Evolutionary conservation across 2,113 vertebrate species (phyloP).

Genomic region (Chunga burmeisteri): DNA sequence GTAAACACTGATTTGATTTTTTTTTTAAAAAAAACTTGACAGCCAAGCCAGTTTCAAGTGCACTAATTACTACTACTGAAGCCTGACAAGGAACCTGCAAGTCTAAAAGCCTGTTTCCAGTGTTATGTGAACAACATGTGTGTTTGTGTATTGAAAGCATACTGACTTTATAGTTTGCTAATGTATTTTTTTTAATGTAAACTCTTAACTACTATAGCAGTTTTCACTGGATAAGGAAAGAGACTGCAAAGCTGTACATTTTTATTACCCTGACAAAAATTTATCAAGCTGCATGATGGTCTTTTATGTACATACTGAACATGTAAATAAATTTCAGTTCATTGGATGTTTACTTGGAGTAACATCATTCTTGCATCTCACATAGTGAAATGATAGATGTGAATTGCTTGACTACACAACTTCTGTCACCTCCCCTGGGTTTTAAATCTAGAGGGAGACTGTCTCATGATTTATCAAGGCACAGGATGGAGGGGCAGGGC

Average conservation of each 20-base stretch:
- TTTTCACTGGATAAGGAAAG: conserved; percentile 2
- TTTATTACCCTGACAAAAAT: conserved; percentile 7
- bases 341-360: neutral
- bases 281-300: conserved; percentile 47
- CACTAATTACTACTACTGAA: conserved; percentile 20
- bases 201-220: neutral
- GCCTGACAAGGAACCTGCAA: conserved; percentile 9
- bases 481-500: fast-evolving
- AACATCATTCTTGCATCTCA: neutral
- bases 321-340: conserved; percentile 72
- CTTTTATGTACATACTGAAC: conserved; percentile 55
- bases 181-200: conserved; percentile 32
- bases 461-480: fast-evolving
- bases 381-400: fast-evolving
- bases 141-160: neutral
- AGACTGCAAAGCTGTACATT: conserved; percentile 13
- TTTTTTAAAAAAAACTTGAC: neutral
- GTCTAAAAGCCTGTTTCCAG: neutral
- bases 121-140: neutral
- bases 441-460: too few species aligned
- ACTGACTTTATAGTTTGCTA: neutral
- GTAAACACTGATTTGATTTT: conserved; percentile 12
- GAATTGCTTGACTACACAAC: fast-evolving
- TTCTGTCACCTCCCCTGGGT: neutral
- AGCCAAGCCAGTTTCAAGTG: conserved; percentile 36